Evolutionary conservation across 2,797 vertebrate species (phyloP).

Genomic region (Acrossocheilus wenchowensis): DNA sequence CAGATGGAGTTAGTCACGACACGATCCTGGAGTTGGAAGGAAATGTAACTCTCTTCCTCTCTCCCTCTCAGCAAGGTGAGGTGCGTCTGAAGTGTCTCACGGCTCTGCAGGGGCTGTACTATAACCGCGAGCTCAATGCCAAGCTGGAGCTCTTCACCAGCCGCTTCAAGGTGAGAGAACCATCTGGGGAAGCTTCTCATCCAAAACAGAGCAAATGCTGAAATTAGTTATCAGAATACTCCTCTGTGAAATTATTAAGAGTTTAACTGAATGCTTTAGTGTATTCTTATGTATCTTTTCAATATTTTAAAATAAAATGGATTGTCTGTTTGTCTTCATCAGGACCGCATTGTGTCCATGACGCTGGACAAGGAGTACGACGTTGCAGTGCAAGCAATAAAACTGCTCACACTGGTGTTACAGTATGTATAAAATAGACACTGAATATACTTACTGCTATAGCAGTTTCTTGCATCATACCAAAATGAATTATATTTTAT

Average conservation of each 20-base stretch:
- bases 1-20: neutral
- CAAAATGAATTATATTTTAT: neutral
- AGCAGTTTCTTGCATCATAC: neutral
- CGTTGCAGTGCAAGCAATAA: constrained; percentile 99
- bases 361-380: constrained; percentile 99
- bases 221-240: neutral
- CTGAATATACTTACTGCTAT: neutral
- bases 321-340: constrained; percentile 44
- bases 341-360: constrained; percentile 99
- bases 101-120: constrained; percentile 97
- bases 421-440: constrained; percentile 85
- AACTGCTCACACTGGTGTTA: constrained; percentile 98
- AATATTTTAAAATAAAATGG: neutral
- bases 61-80: constrained; percentile 92
- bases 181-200: constrained; percentile 38
- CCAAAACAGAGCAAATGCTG: constrained; percentile 28
- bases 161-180: constrained; percentile 93
- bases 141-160: constrained; percentile 99
- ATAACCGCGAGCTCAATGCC: constrained; percentile 98
- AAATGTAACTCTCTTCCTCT: constrained; percentile 44
- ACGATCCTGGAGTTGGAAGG: neutral
- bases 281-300: neutral
- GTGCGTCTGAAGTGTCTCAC: constrained; percentile 99
- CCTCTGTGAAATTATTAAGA: neutral
- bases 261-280: neutral